These are phyloP conservation scores for Pseudotriccus pelzelni DNA, from an alignment of 2,797 vertebrate species.

Conservation along the genomic window DNA sequence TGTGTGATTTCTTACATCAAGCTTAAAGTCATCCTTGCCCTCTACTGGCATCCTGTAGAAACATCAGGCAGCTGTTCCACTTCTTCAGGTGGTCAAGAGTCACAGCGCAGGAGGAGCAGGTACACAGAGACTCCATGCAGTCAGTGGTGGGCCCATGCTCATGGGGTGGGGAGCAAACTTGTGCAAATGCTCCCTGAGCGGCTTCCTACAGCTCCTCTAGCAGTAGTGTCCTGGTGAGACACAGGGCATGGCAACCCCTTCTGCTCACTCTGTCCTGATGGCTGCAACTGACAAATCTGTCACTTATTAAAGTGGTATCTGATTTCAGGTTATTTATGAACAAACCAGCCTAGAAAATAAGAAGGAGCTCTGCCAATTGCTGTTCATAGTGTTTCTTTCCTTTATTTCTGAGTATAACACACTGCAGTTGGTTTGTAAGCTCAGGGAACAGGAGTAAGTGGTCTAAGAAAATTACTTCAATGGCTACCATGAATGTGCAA, in stretches of 20 bases:
- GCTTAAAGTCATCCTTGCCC: constrained; percentile 46
- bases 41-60: constrained; percentile 52
- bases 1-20: neutral
- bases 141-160: accelerated
- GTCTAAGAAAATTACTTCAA: neutral
- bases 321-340: neutral
- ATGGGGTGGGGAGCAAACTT: neutral
- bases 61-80: neutral
- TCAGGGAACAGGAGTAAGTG: neutral
- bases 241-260: neutral
- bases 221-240: neutral
- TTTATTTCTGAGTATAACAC: neutral
- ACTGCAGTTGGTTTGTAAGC: neutral
- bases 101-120: neutral
- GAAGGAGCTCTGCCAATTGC: neutral
- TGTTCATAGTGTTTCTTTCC: neutral
- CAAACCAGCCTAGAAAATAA: neutral
- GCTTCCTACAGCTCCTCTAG: neutral
- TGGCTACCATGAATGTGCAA: neutral
- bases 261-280: neutral
- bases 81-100: neutral
- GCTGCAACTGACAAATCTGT: neutral
- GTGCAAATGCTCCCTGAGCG: neutral
- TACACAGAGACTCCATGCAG: too few relatives aligned
- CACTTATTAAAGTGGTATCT: neutral